Evolutionary conservation across 2,888 invertebrate genomes (phyloP).

Genomic region (Drosophila birchii): DNA sequence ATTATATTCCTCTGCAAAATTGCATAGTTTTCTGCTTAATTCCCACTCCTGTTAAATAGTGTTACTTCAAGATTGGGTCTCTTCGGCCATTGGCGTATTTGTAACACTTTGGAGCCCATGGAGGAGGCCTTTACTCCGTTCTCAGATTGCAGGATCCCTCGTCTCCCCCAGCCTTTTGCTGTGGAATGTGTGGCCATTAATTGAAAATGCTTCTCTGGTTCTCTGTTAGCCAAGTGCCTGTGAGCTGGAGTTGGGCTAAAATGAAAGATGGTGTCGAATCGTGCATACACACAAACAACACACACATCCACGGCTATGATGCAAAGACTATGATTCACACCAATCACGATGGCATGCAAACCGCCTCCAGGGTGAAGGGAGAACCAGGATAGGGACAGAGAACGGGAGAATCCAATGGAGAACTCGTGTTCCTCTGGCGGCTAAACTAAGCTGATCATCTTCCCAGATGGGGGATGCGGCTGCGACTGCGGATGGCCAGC

Average conservation of each 20-base stretch:
- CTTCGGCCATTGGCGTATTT: constrained; percentile 70
- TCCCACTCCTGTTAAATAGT: constrained; percentile 16
- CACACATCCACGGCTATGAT: constrained; percentile 20
- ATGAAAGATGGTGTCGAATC: constrained; percentile 79
- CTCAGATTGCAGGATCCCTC: constrained; percentile 11
- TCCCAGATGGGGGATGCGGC: constrained; percentile 46
- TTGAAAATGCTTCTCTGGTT: constrained; percentile 67
- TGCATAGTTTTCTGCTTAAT: not conserved
- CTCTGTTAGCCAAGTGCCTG: constrained; percentile 52
- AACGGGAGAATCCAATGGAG: constrained; percentile 23
- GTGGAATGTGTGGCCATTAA: constrained; percentile 78
- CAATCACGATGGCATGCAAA: constrained; percentile 79
- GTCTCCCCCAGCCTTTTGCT: constrained; percentile 5
- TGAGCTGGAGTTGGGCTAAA: constrained; percentile 51
- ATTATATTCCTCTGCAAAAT: not conserved
- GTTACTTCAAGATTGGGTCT: constrained; percentile 1
- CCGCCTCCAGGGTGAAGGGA: constrained; percentile 57
- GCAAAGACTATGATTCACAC: constrained; percentile 52
- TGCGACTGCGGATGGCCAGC: constrained; percentile 42
- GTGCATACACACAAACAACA: constrained; percentile 55
- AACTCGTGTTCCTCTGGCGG: constrained; percentile 43
- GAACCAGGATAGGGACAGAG: not conserved
- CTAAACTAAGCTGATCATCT: constrained; percentile 65
- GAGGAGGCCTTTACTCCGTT: constrained; percentile 3
- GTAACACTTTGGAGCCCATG: constrained; percentile 43